These are phyloP conservation scores for Catocala nupta DNA, from an alignment of 2,888 invertebrate genomes.

Conservation along the genomic window DNA sequence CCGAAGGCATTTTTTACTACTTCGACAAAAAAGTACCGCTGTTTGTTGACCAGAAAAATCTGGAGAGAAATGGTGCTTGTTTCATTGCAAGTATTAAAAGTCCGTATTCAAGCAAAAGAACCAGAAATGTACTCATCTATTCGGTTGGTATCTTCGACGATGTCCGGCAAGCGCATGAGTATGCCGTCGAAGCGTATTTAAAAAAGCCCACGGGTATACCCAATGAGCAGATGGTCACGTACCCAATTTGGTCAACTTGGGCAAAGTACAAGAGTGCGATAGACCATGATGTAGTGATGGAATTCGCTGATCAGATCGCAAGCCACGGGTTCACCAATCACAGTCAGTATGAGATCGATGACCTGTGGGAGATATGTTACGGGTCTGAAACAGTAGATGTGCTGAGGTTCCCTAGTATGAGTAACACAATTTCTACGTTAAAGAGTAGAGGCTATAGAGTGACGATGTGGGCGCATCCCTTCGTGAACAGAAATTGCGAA, in stretches of 20 bases:
- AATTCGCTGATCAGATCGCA: conserved; percentile 84
- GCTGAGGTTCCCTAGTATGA: conserved; percentile 86
- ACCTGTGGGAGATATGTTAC: conserved; percentile 89
- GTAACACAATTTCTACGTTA: conserved; percentile 73
- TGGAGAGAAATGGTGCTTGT: conserved; percentile 79
- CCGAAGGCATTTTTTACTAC: conserved; percentile 88
- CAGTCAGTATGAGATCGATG: conserved; percentile 89
- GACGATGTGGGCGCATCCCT: conserved; percentile 90
- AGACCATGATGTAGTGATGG: conserved; percentile 79
- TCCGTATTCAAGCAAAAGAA: conserved; percentile 79
- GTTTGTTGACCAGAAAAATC: conserved; percentile 89
- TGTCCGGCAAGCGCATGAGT: conserved; percentile 87
- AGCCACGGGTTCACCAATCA: conserved; percentile 78
- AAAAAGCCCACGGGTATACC: conserved; percentile 87
- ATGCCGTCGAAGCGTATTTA: conserved; percentile 87
- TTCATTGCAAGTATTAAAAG: conserved; percentile 81
- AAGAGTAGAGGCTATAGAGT: conserved; percentile 84
- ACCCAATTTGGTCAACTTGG: conserved; percentile 91
- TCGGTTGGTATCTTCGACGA: conserved; percentile 88
- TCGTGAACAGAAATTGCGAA: conserved; percentile 87
- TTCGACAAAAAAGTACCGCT: conserved; percentile 89
- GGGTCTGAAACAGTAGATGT: conserved; percentile 86
- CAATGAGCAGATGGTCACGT: conserved; percentile 84
- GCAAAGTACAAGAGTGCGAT: conserved; percentile 87
- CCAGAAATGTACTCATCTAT: conserved; percentile 82